These are phyloP conservation scores for Abramis brama DNA, from an alignment of 2,113 vertebrate species.

Conservation along the genomic window DNA sequence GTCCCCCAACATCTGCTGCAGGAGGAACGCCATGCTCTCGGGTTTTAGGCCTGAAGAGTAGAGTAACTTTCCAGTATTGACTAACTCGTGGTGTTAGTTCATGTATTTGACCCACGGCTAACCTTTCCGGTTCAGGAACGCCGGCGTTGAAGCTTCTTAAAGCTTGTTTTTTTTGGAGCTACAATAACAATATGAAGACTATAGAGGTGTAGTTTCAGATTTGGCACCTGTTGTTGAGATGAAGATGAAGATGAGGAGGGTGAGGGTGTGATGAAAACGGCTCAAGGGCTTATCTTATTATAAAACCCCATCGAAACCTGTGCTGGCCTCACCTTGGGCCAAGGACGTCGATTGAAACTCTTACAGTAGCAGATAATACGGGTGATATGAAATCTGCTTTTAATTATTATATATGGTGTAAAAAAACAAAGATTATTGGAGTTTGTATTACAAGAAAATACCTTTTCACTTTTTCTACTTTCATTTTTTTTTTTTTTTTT, in stretches of 20 bases:
- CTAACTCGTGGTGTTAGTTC: neutral
- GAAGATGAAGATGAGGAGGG: slow-evolving; percentile 63
- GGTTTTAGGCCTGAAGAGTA: neutral
- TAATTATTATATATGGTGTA: no score
- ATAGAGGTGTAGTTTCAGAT: slow-evolving; percentile 26
- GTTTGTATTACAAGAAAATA: no score
- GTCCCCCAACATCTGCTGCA: slow-evolving; percentile 66
- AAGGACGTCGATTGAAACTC: slow-evolving; percentile 37
- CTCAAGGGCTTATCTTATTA: slow-evolving; percentile 81
- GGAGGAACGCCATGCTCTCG: slow-evolving; percentile 67
- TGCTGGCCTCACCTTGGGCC: slow-evolving; percentile 59
- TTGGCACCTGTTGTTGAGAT: slow-evolving; percentile 27
- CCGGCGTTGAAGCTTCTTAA: neutral
- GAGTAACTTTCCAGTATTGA: neutral
- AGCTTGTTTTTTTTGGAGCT: neutral
- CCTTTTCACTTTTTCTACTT: no score
- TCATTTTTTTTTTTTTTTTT: no score
- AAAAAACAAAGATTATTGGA: no score
- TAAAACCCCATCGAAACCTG: slow-evolving; percentile 42
- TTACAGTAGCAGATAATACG: neutral
- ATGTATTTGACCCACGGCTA: neutral
- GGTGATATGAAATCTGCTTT: neutral
- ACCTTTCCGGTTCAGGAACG: no score
- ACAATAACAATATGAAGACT: neutral
- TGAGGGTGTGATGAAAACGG: slow-evolving; percentile 57